Conservation (phyloP, 2,113 vertebrate species). For the Ammodytes dubius region DNA sequence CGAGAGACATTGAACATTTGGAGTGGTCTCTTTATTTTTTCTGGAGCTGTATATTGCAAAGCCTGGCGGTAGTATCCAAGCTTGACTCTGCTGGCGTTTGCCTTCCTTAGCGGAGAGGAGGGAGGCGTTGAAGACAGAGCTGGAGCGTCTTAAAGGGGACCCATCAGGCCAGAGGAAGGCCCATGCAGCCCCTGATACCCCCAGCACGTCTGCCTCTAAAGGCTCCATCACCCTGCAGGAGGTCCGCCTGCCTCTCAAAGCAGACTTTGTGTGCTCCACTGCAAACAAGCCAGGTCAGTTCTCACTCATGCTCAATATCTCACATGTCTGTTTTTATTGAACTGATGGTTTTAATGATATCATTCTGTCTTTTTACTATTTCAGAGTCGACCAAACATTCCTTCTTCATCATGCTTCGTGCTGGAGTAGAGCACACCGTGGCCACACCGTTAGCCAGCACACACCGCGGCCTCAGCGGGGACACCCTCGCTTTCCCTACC, state of each 20-base stretch:
- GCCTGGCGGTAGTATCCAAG: not conserved
- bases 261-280: slow-evolving; percentile 93
- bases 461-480: slow-evolving; percentile 89
- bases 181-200: slow-evolving; percentile 47
- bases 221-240: slow-evolving; percentile 93
- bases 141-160: slow-evolving; percentile 89
- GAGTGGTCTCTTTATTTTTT: too few species aligned
- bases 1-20: too few species aligned
- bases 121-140: slow-evolving; percentile 87
- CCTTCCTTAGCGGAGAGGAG: slow-evolving; percentile 89
- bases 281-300: slow-evolving; percentile 89
- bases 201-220: slow-evolving; percentile 83
- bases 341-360: not conserved
- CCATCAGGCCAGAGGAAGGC: slow-evolving; percentile 81
- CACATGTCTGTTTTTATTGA: not conserved
- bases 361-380: not conserved
- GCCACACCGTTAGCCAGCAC: slow-evolving; percentile 91
- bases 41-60: too few species aligned
- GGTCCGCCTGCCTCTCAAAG: slow-evolving; percentile 94
- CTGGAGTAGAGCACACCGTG: slow-evolving; percentile 91
- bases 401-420: slow-evolving; percentile 91
- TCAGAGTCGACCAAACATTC: slow-evolving; percentile 93
- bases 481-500: slow-evolving; percentile 92
- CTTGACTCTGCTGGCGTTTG: not conserved
- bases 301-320: not conserved